Evolutionary conservation across 2,113 vertebrate species (phyloP).

Genomic region (Bubo scandiacus): DNA sequence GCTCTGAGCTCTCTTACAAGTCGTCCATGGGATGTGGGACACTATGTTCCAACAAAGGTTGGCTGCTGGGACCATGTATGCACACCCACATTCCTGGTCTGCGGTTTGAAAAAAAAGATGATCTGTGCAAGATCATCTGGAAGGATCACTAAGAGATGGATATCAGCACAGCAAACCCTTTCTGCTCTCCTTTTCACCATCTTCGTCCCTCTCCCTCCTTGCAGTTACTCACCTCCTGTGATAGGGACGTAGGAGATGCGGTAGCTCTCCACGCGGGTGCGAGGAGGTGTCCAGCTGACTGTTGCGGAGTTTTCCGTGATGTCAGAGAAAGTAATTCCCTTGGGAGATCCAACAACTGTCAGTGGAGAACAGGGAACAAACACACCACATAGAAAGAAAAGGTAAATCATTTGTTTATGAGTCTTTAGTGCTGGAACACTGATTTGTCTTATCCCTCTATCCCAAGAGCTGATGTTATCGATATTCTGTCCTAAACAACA

Average conservation of each 20-base stretch:
- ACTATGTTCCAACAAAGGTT: neutral
- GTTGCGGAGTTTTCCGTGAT: slow-evolving; percentile 89
- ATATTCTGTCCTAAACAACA: neutral
- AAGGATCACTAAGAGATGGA: neutral
- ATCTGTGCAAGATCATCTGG: neutral
- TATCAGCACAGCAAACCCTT: neutral
- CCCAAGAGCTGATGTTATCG: neutral
- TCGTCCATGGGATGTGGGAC: neutral
- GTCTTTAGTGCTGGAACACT: neutral
- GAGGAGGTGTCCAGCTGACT: slow-evolving; percentile 85
- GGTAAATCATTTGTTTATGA: neutral
- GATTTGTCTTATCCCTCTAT: neutral
- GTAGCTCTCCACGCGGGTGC: slow-evolving; percentile 83
- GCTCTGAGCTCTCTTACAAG: neutral
- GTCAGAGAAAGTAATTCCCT: slow-evolving; percentile 89
- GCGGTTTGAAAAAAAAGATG: neutral
- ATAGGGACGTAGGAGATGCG: slow-evolving; percentile 83
- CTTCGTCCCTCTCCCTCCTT: no score
- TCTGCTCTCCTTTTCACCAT: neutral
- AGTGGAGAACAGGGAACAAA: neutral
- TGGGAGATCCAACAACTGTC: slow-evolving; percentile 86
- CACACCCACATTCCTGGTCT: neutral
- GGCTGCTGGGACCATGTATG: neutral
- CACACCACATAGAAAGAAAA: slow-evolving; percentile 4
- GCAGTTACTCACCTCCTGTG: slow-evolving; percentile 82